These are phyloP conservation scores for Coregonus ussuriensis DNA, from an alignment of 2,797 vertebrate genomes.

Conservation along the genomic window DNA sequence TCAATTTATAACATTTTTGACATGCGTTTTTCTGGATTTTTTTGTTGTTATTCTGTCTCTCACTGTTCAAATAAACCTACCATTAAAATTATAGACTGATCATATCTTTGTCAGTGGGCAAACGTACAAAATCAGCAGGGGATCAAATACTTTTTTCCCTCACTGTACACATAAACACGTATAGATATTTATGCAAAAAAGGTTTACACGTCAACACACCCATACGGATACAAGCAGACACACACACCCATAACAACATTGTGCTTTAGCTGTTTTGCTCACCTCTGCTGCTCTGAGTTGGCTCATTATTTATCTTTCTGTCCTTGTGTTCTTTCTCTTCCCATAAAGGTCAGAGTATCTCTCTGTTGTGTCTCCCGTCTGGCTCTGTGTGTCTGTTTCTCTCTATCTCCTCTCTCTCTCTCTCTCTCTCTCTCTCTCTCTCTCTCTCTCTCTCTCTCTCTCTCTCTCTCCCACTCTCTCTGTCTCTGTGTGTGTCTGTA, in stretches of 20 bases:
- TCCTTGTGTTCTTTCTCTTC: constrained; percentile 39
- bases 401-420: constrained; percentile 12
- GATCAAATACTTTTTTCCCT: too few species aligned
- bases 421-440: not conserved
- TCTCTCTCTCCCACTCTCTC: constrained; percentile 11
- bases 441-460: constrained; percentile 42
- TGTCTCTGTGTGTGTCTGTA: too few species aligned
- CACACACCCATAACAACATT: constrained; percentile 3
- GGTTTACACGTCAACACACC: constrained; percentile 34
- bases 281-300: constrained; percentile 31
- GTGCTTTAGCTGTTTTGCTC: constrained; percentile 39
- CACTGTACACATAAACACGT: not conserved
- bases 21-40: too few species aligned
- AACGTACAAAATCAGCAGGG: too few species aligned
- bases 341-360: constrained; percentile 34
- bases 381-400: constrained; percentile 27
- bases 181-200: constrained; percentile 6
- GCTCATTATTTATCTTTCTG: constrained; percentile 46
- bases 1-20: too few species aligned
- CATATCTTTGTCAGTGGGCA: too few species aligned
- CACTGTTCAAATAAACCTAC: too few species aligned
- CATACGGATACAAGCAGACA: not conserved
- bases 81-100: too few species aligned
- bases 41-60: too few species aligned
- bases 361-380: constrained; percentile 22